Base-by-base conservation (phyloP, 2,797 vertebrate genomes). In the Argya squamiceps region DNA sequence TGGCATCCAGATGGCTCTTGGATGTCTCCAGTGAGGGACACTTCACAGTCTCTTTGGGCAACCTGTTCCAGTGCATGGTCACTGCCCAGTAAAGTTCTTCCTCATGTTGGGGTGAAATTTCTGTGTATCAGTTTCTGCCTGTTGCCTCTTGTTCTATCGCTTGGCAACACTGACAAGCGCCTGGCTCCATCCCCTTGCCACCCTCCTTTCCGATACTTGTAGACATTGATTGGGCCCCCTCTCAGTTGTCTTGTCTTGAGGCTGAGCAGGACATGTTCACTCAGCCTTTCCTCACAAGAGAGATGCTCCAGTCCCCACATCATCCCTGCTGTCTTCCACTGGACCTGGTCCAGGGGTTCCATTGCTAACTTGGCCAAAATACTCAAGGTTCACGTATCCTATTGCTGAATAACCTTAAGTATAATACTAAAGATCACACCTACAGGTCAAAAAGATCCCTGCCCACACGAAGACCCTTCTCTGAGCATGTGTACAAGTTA, bases 81-180 rank as follows among this genome's bases (percentile, higher is more conserved):
- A 63, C 23, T 56, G 78, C 43, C 26, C 43, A 30, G n/a, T 24
- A 2, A 56, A 37, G 11, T 26, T 50, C 43, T 43, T 37, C 49
- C 19, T 56, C 36, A 4, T 11, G 26, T 37, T 63, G 4, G 0
- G 13, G 2, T 50, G 43, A 36, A 49, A 19, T 6, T 11, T 32
- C 22, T 11, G 24, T 8, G 26, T 37, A 22, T 58, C 43, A 16
- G 12, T 58, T 70, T 50, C 56, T 59, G 21, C 26, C 11, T 5
- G 0, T 7, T 34, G 30, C 4, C 24, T 73, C 39, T 46, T 59
- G 29, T 67, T 2, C 39, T 22, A 2, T 22, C 0, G 3, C 53
- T 53, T 1, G 0, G 20, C n/a, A 53, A 10, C 24, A 9, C 29
- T 0, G 0, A 29, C 15, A 11, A 50, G 44, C 59, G 39, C 29